Evolutionary conservation across 1,140 invertebrate species (phyloP).

Genomic region (Linepithema humile): DNA sequence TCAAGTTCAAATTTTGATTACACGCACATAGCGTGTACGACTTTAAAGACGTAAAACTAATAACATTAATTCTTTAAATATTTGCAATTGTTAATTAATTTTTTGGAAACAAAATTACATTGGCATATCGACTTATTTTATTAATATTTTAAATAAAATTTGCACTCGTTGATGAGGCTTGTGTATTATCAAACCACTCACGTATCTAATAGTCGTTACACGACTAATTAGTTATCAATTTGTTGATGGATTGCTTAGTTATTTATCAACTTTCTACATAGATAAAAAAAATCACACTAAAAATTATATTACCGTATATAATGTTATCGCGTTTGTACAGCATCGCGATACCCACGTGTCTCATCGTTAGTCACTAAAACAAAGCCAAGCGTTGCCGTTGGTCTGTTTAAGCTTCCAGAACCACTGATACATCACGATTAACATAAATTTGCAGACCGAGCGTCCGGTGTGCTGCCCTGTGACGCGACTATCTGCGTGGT

Average conservation of each 20-base stretch:
- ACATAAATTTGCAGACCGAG: slow-evolving; percentile 82
- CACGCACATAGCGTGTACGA: background rate
- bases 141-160: background rate
- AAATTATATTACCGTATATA: too few relatives aligned
- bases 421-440: slow-evolving; percentile 83
- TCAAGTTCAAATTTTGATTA: background rate
- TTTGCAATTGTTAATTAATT: background rate
- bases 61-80: background rate
- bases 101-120: background rate
- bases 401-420: slow-evolving; percentile 72
- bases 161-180: background rate
- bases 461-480: slow-evolving; percentile 79
- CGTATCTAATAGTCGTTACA: background rate
- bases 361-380: slow-evolving; percentile 26
- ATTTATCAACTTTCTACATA: background rate
- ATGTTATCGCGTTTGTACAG: background rate
- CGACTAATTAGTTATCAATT: background rate
- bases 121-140: background rate
- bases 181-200: background rate
- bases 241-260: background rate
- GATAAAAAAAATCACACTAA: background rate
- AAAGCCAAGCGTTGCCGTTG: slow-evolving; percentile 31
- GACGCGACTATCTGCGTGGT: slow-evolving; percentile 79
- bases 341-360: background rate
- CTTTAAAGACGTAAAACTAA: background rate